Conservation (phyloP, 2,113 vertebrate genomes). For the Nematolebias whitei region DNA sequence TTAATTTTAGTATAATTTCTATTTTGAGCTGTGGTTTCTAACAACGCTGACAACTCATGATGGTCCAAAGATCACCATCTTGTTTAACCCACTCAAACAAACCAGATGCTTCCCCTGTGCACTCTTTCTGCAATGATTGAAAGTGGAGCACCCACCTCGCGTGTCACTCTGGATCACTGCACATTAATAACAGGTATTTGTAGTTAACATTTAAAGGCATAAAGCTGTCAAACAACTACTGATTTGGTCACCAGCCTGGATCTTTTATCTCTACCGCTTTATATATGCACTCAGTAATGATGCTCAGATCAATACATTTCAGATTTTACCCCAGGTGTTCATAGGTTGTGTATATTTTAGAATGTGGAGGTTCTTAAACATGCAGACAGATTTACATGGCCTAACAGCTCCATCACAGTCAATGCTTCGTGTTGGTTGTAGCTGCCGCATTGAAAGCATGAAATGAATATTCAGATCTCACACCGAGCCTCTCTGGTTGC, state of each 20-base stretch:
- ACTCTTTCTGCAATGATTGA: conserved; percentile 44
- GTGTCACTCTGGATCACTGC: conserved; percentile 43
- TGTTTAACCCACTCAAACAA: conserved; percentile 29
- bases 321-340: conserved; percentile 1
- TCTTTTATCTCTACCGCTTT: conserved; percentile 15
- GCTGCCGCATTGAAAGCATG: conserved; percentile 12
- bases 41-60: conserved; percentile 13
- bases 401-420: conserved; percentile 13
- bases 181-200: conserved; percentile 49
- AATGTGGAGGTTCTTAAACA: conserved; percentile 10
- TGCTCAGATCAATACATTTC: conserved; percentile 8
- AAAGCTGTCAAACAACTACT: conserved; percentile 51
- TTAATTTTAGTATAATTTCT: conserved; percentile 2
- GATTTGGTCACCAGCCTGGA: conserved; percentile 39
- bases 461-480: conserved; percentile 32
- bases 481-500: conserved; percentile 24
- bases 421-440: background rate
- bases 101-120: conserved; percentile 62
- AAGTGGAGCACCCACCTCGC: conserved; percentile 31
- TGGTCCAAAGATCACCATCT: conserved; percentile 40
- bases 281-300: conserved; percentile 8
- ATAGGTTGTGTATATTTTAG: conserved; percentile 8
- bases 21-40: conserved; percentile 5
- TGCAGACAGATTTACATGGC: background rate
- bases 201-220: conserved; percentile 54